These are phyloP conservation scores for Nomada lathburiana DNA, from an alignment of 2,888 invertebrate species.

Conservation along the genomic window DNA sequence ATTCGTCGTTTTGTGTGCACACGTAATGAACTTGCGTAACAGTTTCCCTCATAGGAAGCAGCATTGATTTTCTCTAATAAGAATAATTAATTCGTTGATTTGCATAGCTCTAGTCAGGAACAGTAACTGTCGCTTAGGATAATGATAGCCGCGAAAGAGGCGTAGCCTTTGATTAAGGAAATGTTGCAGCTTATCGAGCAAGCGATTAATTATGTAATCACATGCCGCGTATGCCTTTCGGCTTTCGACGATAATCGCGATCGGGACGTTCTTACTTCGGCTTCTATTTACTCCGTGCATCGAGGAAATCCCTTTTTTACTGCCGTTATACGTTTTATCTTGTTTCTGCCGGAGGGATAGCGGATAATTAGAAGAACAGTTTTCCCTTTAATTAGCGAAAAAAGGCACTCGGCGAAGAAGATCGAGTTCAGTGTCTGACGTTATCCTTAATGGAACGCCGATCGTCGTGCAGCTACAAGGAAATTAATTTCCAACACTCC, in stretches of 20 bases:
- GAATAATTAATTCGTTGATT: constrained; percentile 9
- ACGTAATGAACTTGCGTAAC: neutral
- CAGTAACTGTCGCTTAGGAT: constrained; percentile 11
- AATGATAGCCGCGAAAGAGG: constrained; percentile 11
- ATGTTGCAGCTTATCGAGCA: neutral
- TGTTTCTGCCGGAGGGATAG: neutral
- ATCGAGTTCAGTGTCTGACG: neutral
- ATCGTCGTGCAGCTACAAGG: neutral
- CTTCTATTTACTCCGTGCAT: neutral
- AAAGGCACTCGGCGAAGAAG: neutral
- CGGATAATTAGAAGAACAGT: neutral
- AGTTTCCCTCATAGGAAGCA: neutral
- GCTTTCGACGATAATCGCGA: neutral
- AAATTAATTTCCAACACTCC: constrained; percentile 7
- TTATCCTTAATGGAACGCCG: neutral
- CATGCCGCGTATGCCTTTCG: neutral
- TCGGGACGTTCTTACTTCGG: neutral
- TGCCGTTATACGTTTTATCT: neutral
- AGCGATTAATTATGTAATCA: constrained; percentile 7
- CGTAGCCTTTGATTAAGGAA: constrained; percentile 3
- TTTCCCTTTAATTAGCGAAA: neutral
- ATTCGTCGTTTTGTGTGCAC: neutral
- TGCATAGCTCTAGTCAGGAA: neutral
- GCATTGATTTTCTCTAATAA: constrained; percentile 6
- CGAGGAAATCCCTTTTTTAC: neutral